Evolutionary conservation across 2,797 vertebrate species (phyloP), one percentile per base, ranked within the genome.

Genomic region (Liparis tanakae): DNA sequence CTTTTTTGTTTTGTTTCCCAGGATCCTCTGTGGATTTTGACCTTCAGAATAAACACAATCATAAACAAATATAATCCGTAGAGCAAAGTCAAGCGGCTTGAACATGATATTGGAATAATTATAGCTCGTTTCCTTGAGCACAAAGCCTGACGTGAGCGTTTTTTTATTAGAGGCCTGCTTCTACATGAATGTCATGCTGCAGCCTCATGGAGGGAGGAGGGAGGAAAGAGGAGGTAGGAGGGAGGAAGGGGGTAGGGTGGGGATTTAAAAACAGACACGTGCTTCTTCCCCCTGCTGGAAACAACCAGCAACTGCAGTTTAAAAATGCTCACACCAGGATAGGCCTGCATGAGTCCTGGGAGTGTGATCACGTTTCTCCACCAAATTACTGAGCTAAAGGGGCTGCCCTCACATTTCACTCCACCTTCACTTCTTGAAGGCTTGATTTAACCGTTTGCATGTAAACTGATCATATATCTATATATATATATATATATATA

Each of bases 201-300:
- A 78, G 76, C 67, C 70, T 57, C 61, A 67, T 9, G 50, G 60
- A 18, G 39, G 12, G 12, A 20, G 10, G 50, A 5, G 50, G 50
- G 46, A 17, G 18, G 46, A 18, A 7, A 2, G 37, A 9, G 18
- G 46, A 3, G n/a, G n/a, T n/a, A n/a, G n/a, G 46, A 18, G 17
- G 7, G 37, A 9, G 18, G 46, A 3, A 9, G 18, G 46, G 8
- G 46, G 8, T 18, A n/a, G n/a, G 20, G 20, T n/a, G 10, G 0
- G 10, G 25, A 30, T 30, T 12, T 6, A 46, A 14, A 13, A n/a
- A 7, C 37, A 74, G 77, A 72, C 83, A 87, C 74, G 79, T 86
- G 82, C 73, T 34, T 65, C 69, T 80, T 64, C 90, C 90, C 65
- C 81, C 88, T 83, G 36, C 71, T 75, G 90, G 85, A 64, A 5